A percentile compares a stretch with the other conserved stretches of the same genome.
Evolutionary conservation across 92 coral and sea anemone species (phyloP).

Genomic region (Virgularia gustaviana): DNA sequence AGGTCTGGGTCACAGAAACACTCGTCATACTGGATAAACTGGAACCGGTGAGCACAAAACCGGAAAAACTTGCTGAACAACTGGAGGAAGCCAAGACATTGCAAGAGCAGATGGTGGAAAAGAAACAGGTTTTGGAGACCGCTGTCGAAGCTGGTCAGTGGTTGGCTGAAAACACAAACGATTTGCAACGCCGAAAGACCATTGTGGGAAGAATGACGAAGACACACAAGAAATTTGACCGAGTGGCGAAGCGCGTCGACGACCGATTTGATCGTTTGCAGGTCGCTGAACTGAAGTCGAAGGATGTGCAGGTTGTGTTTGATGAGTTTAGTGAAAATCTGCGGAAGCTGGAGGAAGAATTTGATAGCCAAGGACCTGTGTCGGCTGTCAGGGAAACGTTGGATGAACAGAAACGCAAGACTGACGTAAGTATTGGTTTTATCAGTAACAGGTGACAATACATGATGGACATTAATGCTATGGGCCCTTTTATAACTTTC

Average conservation of each 20-base stretch:
- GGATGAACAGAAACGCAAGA: slow-evolving; percentile 89
- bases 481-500: too few relatives aligned
- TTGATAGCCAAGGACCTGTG: slow-evolving; percentile 87
- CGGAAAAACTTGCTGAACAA: slow-evolving; percentile 77
- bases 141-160: slow-evolving; percentile 88
- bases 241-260: slow-evolving; percentile 70
- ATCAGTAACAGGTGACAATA: not conserved
- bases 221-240: slow-evolving; percentile 85
- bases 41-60: slow-evolving; percentile 91
- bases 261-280: slow-evolving; percentile 80
- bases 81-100: slow-evolving; percentile 69
- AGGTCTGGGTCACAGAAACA: slow-evolving; percentile 74
- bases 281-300: slow-evolving; percentile 72
- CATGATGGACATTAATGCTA: too few relatives aligned
- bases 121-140: slow-evolving; percentile 68
- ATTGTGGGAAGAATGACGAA: slow-evolving; percentile 65
- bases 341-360: slow-evolving; percentile 86
- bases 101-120: slow-evolving; percentile 58
- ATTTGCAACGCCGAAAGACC: slow-evolving; percentile 68
- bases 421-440: slow-evolving; percentile 57
- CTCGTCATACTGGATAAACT: slow-evolving; percentile 51
- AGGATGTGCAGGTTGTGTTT: slow-evolving; percentile 78
- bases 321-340: slow-evolving; percentile 84
- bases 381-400: slow-evolving; percentile 85
- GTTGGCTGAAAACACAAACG: slow-evolving; percentile 77